Evolutionary conservation across 2,797 vertebrate species (phyloP), one percentile per base, ranked within the genome.

Genomic region (Podarcis siculus): DNA sequence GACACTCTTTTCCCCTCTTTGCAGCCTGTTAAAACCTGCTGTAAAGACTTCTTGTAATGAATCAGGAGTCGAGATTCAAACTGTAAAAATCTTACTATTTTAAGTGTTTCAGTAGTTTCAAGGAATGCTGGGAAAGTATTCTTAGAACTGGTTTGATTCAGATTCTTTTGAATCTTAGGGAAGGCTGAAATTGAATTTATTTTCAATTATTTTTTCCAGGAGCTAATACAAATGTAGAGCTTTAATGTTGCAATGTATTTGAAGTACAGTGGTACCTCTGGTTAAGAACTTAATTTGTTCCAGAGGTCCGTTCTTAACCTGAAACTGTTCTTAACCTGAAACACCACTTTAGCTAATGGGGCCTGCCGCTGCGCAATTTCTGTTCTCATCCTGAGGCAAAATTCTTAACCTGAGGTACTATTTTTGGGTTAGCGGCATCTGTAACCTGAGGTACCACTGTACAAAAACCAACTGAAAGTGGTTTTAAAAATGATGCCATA

Each of bases 21-120:
- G 73, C 35, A 85, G 32, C 64, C 21, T 49, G 75, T 86, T 78
- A 49, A 27, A 19, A 12, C 76, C 78, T 86, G 66, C 75, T 86
- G 37, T 79, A 86, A 86, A 66, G 17, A 23, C 73, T 85, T 85
- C 37, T 45, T 30, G 12, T 78, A 78, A 49, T 10, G 30, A 76
- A 79, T 79, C 79, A 61, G 61, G 75, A 69, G 21, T 79, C 61
- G 1, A 67, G 61, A 86, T 55, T 79, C 76, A 79, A 79, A 69
- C 64, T 69, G 64, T 86, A 71, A 55, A 67, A 71, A 79, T 66
- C 27, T 35, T 78, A 86, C 61, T 79, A 67, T 86, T 67, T 82
- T 58, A 86, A 61, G 42, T 64, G 55, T 82, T 76, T 75, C 35
- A 66, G 5, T 82, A 30, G 32, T 76, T 64, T 67, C 3, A 55